Evolutionary conservation across 2,888 invertebrate genomes (phyloP), one percentile per base, ranked within the genome.

Genomic region (Portevinia maculata): DNA sequence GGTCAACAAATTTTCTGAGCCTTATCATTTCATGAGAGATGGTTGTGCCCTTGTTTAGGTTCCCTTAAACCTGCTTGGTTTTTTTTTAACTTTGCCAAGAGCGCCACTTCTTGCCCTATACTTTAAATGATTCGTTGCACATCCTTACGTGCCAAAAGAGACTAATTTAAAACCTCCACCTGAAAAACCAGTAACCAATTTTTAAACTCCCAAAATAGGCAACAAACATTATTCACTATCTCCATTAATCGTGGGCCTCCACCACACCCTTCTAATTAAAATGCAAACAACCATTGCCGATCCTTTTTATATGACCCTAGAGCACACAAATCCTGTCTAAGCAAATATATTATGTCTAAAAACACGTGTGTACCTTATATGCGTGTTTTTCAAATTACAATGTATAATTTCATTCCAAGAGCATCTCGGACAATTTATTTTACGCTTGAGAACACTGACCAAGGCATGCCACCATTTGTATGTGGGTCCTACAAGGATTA

Each of bases 241-340:
- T 34, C 11, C 50, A 50, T 41, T 21, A 65, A 41, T 30, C 15
- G 19, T 7, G 9, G 9, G 6, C 13, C 15, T 15, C 30, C 39
- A 34, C 21, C 52, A 41, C 65, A 37, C 57, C 71, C 37, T 71
- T 37, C 65, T 79, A 79, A 71, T 79, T 79, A 59, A 79, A 79
- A 79, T 65, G 55, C 76, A 76, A 39, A 44, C 46, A 37, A n/a
- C 44, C 53, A 69, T 30, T 37, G 69, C 53, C 71, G 24, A 70
- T 41, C 50, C 78, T 15, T 3, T 64, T 71, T 78, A 59, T 64
- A 15, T 15, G 48, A 8, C 78, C 50, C 62, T n/a, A 13, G 78
- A 52, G 78, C 30, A 41, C 24, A 69, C 7, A 15, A 17, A 8
- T 5, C 3, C 24, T n/a, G 19, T 41, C 17, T 15, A 69, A 70